Base-by-base conservation (phyloP, 2,113 vertebrate species). In the Phaethon lepturus region DNA sequence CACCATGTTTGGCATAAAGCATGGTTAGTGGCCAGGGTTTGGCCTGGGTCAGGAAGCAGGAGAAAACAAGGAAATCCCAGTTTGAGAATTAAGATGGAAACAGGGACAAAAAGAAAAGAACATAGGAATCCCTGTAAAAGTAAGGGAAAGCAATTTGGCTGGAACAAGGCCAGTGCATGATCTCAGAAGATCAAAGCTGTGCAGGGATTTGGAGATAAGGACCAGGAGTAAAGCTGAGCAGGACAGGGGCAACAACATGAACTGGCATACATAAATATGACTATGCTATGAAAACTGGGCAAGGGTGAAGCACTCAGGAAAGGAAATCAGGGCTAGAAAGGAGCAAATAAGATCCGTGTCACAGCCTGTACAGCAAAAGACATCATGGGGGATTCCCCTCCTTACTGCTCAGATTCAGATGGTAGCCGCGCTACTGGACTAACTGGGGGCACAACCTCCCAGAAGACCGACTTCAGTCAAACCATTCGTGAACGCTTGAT, bases 231-330 rank as follows among this genome's bases (percentile, higher is more conserved):
- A 79, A 38, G 12, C 3, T 40, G 8, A 88, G 18, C 3, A 44
- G 58, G 5, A 68, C 0, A 1, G 5, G 3, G 6, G 40, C 2
- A 49, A 58, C 18, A 26, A 3, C 9, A 52, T 7, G 10, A 58
- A n/a, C 13, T 22, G 19, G 26, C 10, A 49, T 2, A 13, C 23
- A 75, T 60, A 78, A 31, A 59, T 66, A 80, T 8, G 25, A 50
- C 13, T 20, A 6, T 20, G 20, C 5, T 26, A 22, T 7, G 6
- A 80, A 60, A 72, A 42, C 0, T 19, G 9, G n/a, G 5, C 25
- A 42, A 59, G 2, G 3, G 9, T 6, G 8, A 82, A 53, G 7
- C 20, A 53, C 20, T 66, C 10, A 25, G 64, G 62, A 64, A 17
- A 44, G 9, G 14, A 13, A 66, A 33, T n/a, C 14, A 42, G 42